These are phyloP conservation scores for Hepsetus odoe DNA, from an alignment of 2,113 vertebrate genomes.

Conservation along the genomic window DNA sequence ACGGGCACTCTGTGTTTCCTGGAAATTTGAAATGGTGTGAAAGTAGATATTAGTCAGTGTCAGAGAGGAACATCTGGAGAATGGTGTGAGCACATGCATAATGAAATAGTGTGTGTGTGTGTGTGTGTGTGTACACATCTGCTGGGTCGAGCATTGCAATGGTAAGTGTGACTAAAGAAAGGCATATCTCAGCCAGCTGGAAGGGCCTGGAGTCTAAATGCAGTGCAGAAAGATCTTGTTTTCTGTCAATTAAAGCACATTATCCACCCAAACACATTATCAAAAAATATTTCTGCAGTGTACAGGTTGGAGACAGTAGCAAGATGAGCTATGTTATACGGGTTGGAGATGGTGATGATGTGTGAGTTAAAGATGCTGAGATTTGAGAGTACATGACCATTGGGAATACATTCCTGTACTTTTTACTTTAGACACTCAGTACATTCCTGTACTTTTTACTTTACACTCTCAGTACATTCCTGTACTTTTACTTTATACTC, in stretches of 20 bases:
- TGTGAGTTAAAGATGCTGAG: too few relatives aligned
- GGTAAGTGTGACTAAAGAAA: conserved; percentile 5
- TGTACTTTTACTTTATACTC: too few relatives aligned
- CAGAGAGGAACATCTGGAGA: not conserved
- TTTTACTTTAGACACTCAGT: too few relatives aligned
- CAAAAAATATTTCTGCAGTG: too few relatives aligned
- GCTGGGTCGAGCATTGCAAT: not conserved
- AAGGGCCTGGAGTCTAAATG: not conserved
- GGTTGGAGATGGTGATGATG: too few relatives aligned
- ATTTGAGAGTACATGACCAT: too few relatives aligned
- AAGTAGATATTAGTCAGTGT: conserved; percentile 1
- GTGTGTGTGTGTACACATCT: conserved; percentile 1
- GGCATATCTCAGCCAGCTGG: not conserved
- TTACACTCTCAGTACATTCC: too few relatives aligned
- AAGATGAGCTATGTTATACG: too few relatives aligned
- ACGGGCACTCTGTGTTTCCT: not conserved
- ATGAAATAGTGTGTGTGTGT: not conserved
- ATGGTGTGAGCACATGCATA: not conserved
- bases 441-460: too few relatives aligned
- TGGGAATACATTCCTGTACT: too few relatives aligned
- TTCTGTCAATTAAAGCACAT: not conserved
- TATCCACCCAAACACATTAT: not conserved
- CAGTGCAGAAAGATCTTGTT: not conserved
- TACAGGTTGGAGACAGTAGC: too few relatives aligned
- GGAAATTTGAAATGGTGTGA: not conserved